These are phyloP conservation scores for Neelides sp. DNA, from an alignment of 1,140 invertebrate species.

Conservation along the genomic window DNA sequence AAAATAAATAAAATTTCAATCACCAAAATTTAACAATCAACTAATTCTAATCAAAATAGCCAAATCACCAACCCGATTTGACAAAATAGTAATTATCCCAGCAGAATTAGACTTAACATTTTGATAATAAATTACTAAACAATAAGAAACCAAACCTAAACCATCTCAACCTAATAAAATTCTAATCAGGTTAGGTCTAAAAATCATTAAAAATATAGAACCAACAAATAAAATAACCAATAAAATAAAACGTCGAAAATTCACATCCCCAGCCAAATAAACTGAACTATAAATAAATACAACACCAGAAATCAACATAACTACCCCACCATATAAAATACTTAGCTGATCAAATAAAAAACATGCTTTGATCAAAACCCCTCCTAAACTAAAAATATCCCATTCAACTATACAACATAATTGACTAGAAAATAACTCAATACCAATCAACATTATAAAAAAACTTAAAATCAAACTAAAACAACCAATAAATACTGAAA, in stretches of 20 bases:
- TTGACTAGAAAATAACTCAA: slow-evolving; percentile 39
- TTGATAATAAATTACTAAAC: slow-evolving; percentile 52
- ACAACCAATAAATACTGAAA: slow-evolving; percentile 36
- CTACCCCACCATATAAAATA: slow-evolving; percentile 44
- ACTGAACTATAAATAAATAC: slow-evolving; percentile 46
- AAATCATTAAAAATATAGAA: slow-evolving; percentile 54
- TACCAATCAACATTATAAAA: slow-evolving; percentile 39
- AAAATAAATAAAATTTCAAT: slow-evolving; percentile 40
- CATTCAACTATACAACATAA: no score
- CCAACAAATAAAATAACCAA: slow-evolving; percentile 50
- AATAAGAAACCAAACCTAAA: slow-evolving; percentile 51
- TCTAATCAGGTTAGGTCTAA: slow-evolving; percentile 50
- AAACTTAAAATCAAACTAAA: slow-evolving; percentile 34
- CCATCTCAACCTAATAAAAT: slow-evolving; percentile 57
- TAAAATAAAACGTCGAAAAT: slow-evolving; percentile 43
- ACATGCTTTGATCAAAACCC: slow-evolving; percentile 38
- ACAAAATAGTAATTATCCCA: slow-evolving; percentile 48
- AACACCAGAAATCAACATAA: slow-evolving; percentile 43
- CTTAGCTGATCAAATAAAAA: slow-evolving; percentile 47
- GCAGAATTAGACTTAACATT: slow-evolving; percentile 46
- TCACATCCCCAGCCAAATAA: slow-evolving; percentile 44
- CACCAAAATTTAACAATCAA: slow-evolving; percentile 43
- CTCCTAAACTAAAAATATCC: slow-evolving; percentile 40
- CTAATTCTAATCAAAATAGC: slow-evolving; percentile 43
- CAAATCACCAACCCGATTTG: slow-evolving; percentile 49